Evolutionary conservation across 2,888 invertebrate species (phyloP).

Genomic region (Oscheius sp.): DNA sequence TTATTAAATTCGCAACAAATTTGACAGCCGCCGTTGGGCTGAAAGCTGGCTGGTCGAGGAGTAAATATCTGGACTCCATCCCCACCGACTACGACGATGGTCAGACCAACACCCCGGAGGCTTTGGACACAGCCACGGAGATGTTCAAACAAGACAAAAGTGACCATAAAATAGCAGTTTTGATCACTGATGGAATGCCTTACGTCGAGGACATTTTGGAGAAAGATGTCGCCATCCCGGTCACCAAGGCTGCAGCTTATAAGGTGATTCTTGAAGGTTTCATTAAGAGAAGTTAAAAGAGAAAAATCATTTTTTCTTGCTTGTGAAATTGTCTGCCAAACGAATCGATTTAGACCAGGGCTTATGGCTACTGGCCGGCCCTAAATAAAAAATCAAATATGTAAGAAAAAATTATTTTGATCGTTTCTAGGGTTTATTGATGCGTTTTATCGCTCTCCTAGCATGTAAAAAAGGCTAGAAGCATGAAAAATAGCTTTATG

Average conservation of each 20-base stretch:
- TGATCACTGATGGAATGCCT: conserved; percentile 3
- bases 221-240: neutral
- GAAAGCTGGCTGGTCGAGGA: neutral
- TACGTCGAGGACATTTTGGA: neutral
- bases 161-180: neutral
- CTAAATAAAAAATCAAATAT: too few relatives aligned
- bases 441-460: too few relatives aligned
- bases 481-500: too few relatives aligned
- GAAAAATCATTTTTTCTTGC: too few relatives aligned
- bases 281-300: too few relatives aligned
- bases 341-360: too few relatives aligned
- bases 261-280: neutral
- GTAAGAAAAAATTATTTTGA: too few relatives aligned
- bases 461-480: too few relatives aligned
- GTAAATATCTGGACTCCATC: neutral
- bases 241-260: neutral
- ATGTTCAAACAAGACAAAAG: too few relatives aligned
- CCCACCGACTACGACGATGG: neutral
- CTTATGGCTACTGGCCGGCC: too few relatives aligned
- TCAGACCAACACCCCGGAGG: neutral
- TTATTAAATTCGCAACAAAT: neutral
- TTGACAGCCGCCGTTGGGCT: neutral
- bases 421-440: too few relatives aligned
- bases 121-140: neutral
- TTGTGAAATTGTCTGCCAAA: too few relatives aligned